Evolutionary conservation across 2,113 vertebrate species (phyloP).

Genomic region (Lycaon pictus): DNA sequence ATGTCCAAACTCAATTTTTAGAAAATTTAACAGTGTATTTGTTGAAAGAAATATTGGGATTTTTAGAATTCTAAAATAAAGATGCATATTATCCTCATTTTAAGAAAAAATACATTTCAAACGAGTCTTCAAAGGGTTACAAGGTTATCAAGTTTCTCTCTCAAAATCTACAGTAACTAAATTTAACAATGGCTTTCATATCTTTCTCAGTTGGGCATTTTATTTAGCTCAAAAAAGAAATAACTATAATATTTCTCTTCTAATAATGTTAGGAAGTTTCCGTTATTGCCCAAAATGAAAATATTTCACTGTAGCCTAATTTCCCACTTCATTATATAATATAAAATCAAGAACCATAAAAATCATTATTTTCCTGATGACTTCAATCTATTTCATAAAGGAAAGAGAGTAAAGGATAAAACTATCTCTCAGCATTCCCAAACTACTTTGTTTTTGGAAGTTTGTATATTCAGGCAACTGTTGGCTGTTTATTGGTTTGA

Average conservation of each 20-base stretch:
- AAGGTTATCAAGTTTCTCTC: background rate
- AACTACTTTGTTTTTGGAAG: background rate
- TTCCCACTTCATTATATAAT: background rate
- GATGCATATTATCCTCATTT: background rate
- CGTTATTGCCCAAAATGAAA: slow-evolving; percentile 1
- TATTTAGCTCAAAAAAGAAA: slow-evolving; percentile 19
- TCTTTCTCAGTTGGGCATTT: slow-evolving; percentile 35
- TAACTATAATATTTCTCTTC: slow-evolving; percentile 32
- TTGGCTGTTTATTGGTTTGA: slow-evolving; percentile 51
- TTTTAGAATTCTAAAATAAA: background rate
- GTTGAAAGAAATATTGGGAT: background rate
- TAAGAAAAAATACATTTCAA: slow-evolving; percentile 48
- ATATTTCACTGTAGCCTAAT: slow-evolving; percentile 35
- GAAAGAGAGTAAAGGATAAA: background rate
- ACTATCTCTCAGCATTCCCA: slow-evolving; percentile 13
- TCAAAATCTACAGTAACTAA: slow-evolving; percentile 52
- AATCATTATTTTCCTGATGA: slow-evolving; percentile 63
- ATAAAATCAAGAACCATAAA: background rate
- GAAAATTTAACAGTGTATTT: background rate
- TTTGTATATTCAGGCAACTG: background rate
- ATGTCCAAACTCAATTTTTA: background rate
- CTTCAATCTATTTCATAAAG: slow-evolving; percentile 49
- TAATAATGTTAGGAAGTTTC: slow-evolving; percentile 24
- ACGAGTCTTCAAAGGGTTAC: background rate
- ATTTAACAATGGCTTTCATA: slow-evolving; percentile 60